Evolutionary conservation across 2,888 invertebrate species (phyloP).

Genomic region (Acleris literana): DNA sequence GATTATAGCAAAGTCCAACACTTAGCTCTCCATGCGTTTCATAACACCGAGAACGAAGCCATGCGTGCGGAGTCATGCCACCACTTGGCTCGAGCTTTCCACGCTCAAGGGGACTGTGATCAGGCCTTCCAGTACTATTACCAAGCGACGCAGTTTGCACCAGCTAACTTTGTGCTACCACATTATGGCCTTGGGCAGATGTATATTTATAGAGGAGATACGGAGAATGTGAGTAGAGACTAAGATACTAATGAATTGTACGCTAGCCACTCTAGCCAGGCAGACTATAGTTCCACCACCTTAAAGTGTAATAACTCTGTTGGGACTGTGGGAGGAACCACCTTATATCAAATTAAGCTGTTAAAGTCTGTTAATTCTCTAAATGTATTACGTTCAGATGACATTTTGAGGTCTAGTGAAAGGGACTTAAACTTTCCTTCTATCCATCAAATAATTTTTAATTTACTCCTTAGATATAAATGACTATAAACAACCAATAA

Average conservation of each 20-base stretch:
- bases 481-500: no score
- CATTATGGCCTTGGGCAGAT: conserved; percentile 99
- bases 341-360: no score
- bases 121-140: conserved; percentile 99
- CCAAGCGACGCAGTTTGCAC: conserved; percentile 99
- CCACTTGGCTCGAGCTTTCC: conserved; percentile 97
- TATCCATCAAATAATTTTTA: no score
- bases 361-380: no score
- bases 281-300: not conserved
- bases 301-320: no score
- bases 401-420: no score
- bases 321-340: no score
- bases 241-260: not conserved
- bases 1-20: conserved; percentile 98
- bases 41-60: conserved; percentile 99
- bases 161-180: conserved; percentile 96
- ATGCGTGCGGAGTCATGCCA: conserved; percentile 99
- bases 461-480: no score
- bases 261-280: not conserved
- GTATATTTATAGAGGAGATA: conserved; percentile 98
- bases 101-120: conserved; percentile 96
- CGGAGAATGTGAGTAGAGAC: conserved; percentile 89
- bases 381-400: no score
- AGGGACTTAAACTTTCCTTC: no score
- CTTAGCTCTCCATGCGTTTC: conserved; percentile 97